A percentile compares a stretch with the other conserved stretches of the same genome.
These are phyloP conservation scores for Pipistrellus pygmaeus DNA, from an alignment of 2,797 vertebrate species.

Conservation along the genomic window DNA sequence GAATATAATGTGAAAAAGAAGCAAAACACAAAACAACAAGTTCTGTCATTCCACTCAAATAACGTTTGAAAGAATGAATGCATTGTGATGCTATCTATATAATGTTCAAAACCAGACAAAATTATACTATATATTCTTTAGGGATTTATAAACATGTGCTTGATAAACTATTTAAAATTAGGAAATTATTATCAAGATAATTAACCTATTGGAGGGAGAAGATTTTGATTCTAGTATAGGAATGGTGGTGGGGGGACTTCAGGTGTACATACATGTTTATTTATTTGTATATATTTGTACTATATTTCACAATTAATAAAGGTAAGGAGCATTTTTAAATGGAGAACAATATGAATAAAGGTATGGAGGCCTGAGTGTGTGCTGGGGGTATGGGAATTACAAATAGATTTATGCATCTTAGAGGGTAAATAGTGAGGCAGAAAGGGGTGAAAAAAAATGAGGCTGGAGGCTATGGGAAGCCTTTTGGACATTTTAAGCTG, in stretches of 20 bases:
- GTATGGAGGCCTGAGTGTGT: neutral
- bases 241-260: neutral
- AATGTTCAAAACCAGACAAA: constrained; percentile 27
- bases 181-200: neutral
- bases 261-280: neutral
- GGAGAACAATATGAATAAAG: neutral
- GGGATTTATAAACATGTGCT: neutral
- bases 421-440: neutral
- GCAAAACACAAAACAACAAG: neutral
- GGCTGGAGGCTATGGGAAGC: neutral
- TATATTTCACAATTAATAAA: constrained; percentile 41
- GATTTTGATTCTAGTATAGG: neutral
- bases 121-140: neutral
- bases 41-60: neutral
- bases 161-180: constrained; percentile 7
- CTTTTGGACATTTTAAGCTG: neutral
- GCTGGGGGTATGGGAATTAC: neutral
- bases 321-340: neutral
- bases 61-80: neutral
- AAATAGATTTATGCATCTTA: neutral
- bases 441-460: neutral
- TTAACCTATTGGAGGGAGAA: neutral
- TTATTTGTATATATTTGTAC: constrained; percentile 14
- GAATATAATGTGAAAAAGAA: constrained; percentile 1
- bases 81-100: neutral